A percentile compares a stretch with the other conserved stretches of the same genome.
These are phyloP conservation scores for Actinemys pallida DNA, from an alignment of 2,113 vertebrate genomes.

Conservation along the genomic window DNA sequence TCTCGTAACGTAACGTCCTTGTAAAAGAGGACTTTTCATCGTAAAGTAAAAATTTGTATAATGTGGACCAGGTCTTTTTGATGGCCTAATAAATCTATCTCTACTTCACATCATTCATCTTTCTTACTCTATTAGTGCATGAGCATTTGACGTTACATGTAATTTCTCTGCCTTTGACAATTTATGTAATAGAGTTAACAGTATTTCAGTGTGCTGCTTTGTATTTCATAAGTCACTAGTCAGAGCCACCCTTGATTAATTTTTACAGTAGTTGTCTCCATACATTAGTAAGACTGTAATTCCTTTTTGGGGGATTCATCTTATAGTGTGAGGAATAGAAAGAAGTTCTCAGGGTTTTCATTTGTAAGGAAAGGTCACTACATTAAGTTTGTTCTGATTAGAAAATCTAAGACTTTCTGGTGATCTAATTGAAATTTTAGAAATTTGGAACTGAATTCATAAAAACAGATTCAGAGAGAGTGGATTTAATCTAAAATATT, in stretches of 20 bases:
- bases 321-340: conserved; percentile 17
- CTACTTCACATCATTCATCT: not conserved
- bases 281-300: conserved; percentile 30
- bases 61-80: not conserved
- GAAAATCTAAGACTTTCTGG: conserved; percentile 28
- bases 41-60: not conserved
- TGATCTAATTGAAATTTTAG: conserved; percentile 43
- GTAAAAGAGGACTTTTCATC: not conserved
- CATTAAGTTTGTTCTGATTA: conserved; percentile 23
- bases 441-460: conserved; percentile 19
- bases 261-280: conserved; percentile 30
- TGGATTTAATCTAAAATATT: not conserved
- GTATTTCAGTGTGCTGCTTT: not conserved
- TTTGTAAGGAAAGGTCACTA: conserved; percentile 17
- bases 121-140: not conserved
- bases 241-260: conserved; percentile 18
- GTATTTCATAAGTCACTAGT: not conserved
- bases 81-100: not conserved
- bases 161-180: not conserved
- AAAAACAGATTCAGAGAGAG: conserved; percentile 3
- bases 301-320: not conserved
- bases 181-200: not conserved
- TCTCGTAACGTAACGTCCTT: not conserved
- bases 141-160: not conserved
- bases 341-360: conserved; percentile 10